Evolutionary conservation across 2,888 invertebrate species (phyloP), one percentile per base, ranked within the genome.

Genomic region (Odontocolon sp.): DNA sequence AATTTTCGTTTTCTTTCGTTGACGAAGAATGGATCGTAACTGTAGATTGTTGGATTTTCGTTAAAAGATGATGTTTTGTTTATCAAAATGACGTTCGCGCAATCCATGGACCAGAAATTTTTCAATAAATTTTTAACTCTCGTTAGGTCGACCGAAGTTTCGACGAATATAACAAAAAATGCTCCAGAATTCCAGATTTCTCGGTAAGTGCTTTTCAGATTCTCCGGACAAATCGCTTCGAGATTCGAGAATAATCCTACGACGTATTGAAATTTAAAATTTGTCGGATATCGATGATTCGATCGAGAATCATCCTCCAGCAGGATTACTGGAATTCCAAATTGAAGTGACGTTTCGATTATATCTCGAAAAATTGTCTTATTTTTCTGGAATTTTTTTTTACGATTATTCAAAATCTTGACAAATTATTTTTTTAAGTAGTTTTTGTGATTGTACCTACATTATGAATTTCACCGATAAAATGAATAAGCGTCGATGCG

Each of bases 11-110:
- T n/a, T n/a, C n/a, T n/a, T n/a, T n/a, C n/a, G n/a, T n/a, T 1
- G 9, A 18, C 33, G n/a, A 28, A 5, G 42, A 79, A 77, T 8
- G 80, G 79, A 64, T 81, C 52, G 26, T 76, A 76, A 18, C 57
- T 59, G 33, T 67, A 79, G 2, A 76, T 63, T 5, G n/a, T n/a
- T 23, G 16, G n/a, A 63, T 16, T 11, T 23, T 14, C 2, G n/a
- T n/a, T 21, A 3, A 31, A 11, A 9, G 56, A 33, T 11, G 33
- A n/a, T 36, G 57, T 50, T 2, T 28, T 11, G 6, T 36, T 26
- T 2, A 70, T 50, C 5, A 75, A 16, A 6, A 75, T 42, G 5
- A 81, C 79, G 54, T 78, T 79, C 4, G 59, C 16, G 28, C 72
- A 61, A 26, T 75, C 72, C 3, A 54, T 9, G 1, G 38, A 21